phyloP scores from a whole-genome alignment of 2,797 vertebrate species.

The Pseudochirops corinnae region DNA sequence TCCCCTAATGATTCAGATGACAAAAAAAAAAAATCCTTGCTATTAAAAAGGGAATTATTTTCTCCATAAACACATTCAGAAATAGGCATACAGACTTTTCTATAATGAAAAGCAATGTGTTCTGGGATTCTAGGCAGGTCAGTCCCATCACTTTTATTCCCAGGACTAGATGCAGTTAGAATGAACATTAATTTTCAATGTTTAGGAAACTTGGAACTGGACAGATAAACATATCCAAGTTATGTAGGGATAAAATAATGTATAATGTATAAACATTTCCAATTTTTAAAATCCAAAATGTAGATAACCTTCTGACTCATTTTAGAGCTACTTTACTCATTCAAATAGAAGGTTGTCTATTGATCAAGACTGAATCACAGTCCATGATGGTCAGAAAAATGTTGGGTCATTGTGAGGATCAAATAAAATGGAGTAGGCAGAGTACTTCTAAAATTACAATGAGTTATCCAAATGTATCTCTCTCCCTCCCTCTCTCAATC shows the following conservation, averaged over 20 bases:
- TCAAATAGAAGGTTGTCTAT: background rate
- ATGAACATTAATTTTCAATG: background rate
- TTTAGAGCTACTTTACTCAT: background rate
- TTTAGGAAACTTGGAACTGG: background rate
- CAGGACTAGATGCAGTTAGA: background rate
- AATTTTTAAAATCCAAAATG: background rate
- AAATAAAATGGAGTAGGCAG: background rate
- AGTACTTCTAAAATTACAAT: background rate
- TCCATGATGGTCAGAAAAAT: background rate
- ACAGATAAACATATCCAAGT: background rate
- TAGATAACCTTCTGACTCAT: background rate
- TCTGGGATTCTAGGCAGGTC: background rate
- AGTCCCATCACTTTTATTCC: background rate
- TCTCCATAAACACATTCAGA: background rate
- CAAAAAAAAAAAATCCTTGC: background rate
- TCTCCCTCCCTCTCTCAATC: background rate
- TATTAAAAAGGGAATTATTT: background rate
- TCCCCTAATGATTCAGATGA: background rate
- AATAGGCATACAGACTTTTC: background rate
- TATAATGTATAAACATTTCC: background rate
- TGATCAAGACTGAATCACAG: background rate
- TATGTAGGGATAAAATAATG: background rate
- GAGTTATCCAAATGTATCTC: background rate
- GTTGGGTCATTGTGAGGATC: background rate
- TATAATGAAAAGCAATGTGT: background rate